Evolutionary conservation across 1,140 invertebrate genomes (phyloP), one percentile per base, ranked within the genome.

Genomic region (Lordiphosa collinella): DNA sequence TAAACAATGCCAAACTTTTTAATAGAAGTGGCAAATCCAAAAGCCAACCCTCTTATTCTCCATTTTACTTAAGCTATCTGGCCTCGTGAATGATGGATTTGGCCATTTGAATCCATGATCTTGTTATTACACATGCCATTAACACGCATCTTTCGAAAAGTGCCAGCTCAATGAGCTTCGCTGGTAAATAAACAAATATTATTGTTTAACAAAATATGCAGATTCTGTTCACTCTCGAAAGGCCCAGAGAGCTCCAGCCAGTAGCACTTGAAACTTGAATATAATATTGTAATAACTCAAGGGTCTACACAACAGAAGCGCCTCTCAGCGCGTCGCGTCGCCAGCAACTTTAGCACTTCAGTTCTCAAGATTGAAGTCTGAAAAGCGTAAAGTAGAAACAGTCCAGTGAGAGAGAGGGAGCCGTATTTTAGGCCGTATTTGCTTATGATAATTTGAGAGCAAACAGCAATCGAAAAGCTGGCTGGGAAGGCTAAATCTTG

Each of bases 371-470:
- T 55, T 35, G 47, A 64, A 69, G 65, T 74, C 79, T 63, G 62
- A 79, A 78, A 62, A 71, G 67, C 58, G 61, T 66, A 69, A 73
- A 79, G 53, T 54, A 65, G 67, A 67, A 61, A 67, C 67, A 65
- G 46, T 61, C 66, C 66, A 51, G 52, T 16, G n/a, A 35, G 46
- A 18, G 8, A 16, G 46, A 59, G 40, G 52, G 25, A 34, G 37
- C 18, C 11, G 46, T 38, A 49, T 40, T 37, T 35, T 55, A 38
- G 59, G 34, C 37, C 58, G 34, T 87, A 76, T 87, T 87, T 87
- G 71, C 67, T 87, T 87, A 87, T 87, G 84, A 80, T 87, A 87
- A 87, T 87, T 87, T 60, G 74, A 87, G 84, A 87, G 84, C 78
- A 85, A 79, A 79, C 73, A 87, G 52, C 68, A 37, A 73, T 82